Evolutionary conservation across 2,888 invertebrate genomes (phyloP), one percentile per base, ranked within the genome.

Genomic region (Pristionchus mayeri): DNA sequence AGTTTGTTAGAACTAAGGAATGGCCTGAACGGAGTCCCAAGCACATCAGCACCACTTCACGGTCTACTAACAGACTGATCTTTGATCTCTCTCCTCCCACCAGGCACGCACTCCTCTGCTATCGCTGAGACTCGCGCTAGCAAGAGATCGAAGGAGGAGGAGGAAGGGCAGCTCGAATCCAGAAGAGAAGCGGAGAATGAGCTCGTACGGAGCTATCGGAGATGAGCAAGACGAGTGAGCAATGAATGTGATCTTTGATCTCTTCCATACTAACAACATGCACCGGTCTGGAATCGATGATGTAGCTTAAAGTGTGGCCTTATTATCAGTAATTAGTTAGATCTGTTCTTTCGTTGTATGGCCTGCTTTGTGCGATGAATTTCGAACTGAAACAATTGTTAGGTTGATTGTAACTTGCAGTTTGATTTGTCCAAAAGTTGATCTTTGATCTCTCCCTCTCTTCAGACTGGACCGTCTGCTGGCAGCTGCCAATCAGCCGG

Each of bases 151-250:
- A 13, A n/a, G 44, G 6, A n/a, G 50, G 48, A 48, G 30, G 27
- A 48, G 67, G n/a, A 40, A 67, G 9, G 27, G 60, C 60, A 60
- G 60, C 18, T 60, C 60, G 60, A 60, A 60, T 16, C 60, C 60
- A 13, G 40, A 67, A n/a, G 67, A 50, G 76, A 44, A 27, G 76
- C 16, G 37, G 27, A 76, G 85, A 54, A 89, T 90, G 90, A 88
- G 88, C 24, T 90, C 90, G 52, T 90, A 90, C 67, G 90, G 90
- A 78, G 89, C 90, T 4, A 90, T 90, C 44, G 90, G 90, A 27
- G 86, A 86, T 40, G 88, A 90, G 40, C 86, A 88, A 57, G 85
- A 86, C 44, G 89, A 90, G 88, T 90, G 50, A 86, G 88, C 86
- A 81, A 16, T 30, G 37, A 57, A 37, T 27, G 34, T 82, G 50